Conservation (phyloP, 2,113 vertebrate species). For the Elanoides forficatus region DNA sequence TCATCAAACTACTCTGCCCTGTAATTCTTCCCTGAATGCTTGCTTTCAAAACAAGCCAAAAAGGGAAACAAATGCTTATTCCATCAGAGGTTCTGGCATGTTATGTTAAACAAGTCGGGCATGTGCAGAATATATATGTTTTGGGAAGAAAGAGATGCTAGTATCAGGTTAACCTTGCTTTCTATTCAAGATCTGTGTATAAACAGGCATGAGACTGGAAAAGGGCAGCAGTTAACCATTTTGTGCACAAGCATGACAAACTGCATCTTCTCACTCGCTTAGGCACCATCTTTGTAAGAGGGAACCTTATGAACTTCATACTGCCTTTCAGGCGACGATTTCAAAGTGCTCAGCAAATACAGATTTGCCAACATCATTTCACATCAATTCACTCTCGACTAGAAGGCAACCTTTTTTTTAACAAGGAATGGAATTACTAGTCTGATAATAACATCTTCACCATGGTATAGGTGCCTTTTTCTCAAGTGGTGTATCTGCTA, state of each 20-base stretch:
- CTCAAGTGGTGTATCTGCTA: not conserved
- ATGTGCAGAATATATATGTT: not conserved
- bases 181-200: not conserved
- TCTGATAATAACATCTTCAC: not conserved
- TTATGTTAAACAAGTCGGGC: not conserved
- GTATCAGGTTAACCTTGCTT: not conserved
- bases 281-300: not conserved
- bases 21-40: constrained; percentile 41
- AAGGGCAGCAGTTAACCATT: not conserved
- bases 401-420: not conserved
- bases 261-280: not conserved
- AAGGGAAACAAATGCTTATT: not conserved
- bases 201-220: not conserved
- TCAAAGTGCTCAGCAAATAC: not conserved
- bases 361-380: not conserved
- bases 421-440: not conserved
- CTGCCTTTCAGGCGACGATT: not conserved
- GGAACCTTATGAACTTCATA: not conserved
- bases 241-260: not conserved
- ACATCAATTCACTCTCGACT: not conserved
- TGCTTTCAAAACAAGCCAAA: constrained; percentile 61
- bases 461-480: not conserved
- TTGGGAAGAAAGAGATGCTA: not conserved
- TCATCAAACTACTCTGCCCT: constrained; percentile 13
- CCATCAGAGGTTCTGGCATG: not conserved